Evolutionary conservation across 1,140 invertebrate genomes (phyloP), one percentile per base, ranked within the genome.

Genomic region (Thaumatotibia leucotreta): DNA sequence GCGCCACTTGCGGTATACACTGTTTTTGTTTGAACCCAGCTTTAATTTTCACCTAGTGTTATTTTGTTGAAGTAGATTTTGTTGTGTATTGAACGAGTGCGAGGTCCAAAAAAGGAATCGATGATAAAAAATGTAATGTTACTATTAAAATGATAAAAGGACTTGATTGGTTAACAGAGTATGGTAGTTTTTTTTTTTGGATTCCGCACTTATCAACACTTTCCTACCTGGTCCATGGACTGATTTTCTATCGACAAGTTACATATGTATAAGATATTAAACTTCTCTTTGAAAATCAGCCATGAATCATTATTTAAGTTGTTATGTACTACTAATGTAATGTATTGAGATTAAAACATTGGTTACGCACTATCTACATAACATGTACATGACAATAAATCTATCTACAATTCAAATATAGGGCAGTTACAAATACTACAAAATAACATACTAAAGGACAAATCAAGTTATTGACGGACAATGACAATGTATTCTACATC

Each of bases 1-100:
- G 75, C 93, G 92, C 94, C 94, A 95, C 89, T 93, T 93, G 88
- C 93, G 93, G 90, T 94, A 92, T 77, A 91, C 91, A 89, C 94
- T 95, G 92, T 79, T 71, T 84, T 64, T 66, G 52, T 86, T 80
- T 71, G 68, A 81, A 77, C 76, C 72, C 83, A 86, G 80, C 76
- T 80, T 84, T 77, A 80, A 69, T 77, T 68, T 79, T 66, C n/a
- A 58, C 63, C 39, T 58, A 61, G 32, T 45, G 33, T 39, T 23
- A 45, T 29, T 27, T 27, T 27, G 6, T n/a, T 58, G 52, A 22
- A 6, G 27, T 27, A 29, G 24, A 58, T 14, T 58, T 58, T 58
- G 52, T 27, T 58, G 39, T 58, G 52, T 58, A 14, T 49, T 27
- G 4, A 14, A 27, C 11, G 14, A 27, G n/a, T 58, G 52, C 52